Evolutionary conservation across 2,797 vertebrate species (phyloP).

Genomic region (Acanthornis magna): DNA sequence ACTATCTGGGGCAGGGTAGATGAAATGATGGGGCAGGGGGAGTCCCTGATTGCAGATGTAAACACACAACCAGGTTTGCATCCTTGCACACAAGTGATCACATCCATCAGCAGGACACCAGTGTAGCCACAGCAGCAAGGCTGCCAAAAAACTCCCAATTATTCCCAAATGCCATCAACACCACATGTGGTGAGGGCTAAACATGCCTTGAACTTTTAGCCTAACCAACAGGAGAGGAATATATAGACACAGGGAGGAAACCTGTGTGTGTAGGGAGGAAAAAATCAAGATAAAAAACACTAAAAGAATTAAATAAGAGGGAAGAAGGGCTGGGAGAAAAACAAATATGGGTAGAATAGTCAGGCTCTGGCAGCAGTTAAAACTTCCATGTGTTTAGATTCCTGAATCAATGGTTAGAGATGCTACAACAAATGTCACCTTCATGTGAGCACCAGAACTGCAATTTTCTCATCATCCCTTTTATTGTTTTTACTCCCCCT

Average conservation of each 20-base stretch:
- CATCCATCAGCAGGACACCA: neutral
- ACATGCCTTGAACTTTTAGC: neutral
- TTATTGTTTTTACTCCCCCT: neutral
- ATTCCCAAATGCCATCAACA: neutral
- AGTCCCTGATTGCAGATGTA: neutral
- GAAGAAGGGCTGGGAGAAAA: neutral
- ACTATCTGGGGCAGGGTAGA: neutral
- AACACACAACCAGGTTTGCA: neutral
- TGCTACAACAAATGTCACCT: conserved; percentile 59
- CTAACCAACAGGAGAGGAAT: neutral
- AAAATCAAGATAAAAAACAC: neutral
- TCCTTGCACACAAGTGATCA: neutral
- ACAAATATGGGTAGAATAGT: conserved; percentile 28
- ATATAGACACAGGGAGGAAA: neutral
- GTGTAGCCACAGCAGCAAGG: neutral
- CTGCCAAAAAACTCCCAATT: neutral
- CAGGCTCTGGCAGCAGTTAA: conserved; percentile 43
- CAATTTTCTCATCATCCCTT: conserved; percentile 42
- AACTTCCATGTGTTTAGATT: conserved; percentile 54
- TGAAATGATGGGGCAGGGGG: neutral
- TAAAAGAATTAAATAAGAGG: neutral
- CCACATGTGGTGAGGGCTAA: neutral
- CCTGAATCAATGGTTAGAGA: neutral
- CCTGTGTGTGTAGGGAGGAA: neutral
- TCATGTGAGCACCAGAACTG: conserved; percentile 41